phyloP scores from a whole-genome alignment of 2,888 invertebrate genomes.

The Nemotelus nigrinus region DNA sequence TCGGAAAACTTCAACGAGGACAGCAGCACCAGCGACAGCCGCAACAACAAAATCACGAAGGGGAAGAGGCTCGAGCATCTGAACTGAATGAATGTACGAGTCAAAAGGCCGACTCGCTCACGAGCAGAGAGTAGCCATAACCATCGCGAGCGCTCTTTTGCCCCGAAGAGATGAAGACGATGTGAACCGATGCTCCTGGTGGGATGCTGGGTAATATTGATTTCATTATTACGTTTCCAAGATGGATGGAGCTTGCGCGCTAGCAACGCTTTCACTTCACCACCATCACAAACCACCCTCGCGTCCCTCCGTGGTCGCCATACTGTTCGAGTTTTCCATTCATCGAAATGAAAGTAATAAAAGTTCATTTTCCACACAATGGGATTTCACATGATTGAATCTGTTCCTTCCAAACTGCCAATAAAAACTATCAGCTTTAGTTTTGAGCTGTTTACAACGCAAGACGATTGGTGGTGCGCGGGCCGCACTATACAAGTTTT shows the following conservation, averaged over 20 bases:
- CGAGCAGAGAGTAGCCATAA: not conserved
- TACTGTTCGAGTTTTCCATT: conserved; percentile 19
- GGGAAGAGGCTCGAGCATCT: not conserved
- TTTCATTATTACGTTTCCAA: conserved; percentile 35
- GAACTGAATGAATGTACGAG: conserved; percentile 32
- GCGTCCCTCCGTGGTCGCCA: not conserved
- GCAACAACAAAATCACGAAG: conserved; percentile 41
- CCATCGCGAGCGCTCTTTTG: not conserved
- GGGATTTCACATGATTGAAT: too few species aligned
- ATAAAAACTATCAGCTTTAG: too few species aligned
- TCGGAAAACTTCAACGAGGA: conserved; percentile 5
- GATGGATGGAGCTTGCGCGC: conserved; percentile 18
- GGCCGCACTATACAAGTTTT: too few species aligned
- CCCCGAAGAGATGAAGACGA: conserved; percentile 8
- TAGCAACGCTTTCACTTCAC: not conserved
- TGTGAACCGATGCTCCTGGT: not conserved
- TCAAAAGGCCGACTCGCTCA: conserved; percentile 7
- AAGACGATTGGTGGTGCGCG: too few species aligned
- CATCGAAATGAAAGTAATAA: conserved; percentile 14
- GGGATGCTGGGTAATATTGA: conserved; percentile 36
- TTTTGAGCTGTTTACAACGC: too few species aligned
- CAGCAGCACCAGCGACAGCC: conserved; percentile 17
- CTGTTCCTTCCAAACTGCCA: too few species aligned
- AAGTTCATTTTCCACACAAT: too few species aligned
- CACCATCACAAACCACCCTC: not conserved